Evolutionary conservation across 2,113 vertebrate genomes (phyloP).

Genomic region (Alligator mississippiensis): DNA sequence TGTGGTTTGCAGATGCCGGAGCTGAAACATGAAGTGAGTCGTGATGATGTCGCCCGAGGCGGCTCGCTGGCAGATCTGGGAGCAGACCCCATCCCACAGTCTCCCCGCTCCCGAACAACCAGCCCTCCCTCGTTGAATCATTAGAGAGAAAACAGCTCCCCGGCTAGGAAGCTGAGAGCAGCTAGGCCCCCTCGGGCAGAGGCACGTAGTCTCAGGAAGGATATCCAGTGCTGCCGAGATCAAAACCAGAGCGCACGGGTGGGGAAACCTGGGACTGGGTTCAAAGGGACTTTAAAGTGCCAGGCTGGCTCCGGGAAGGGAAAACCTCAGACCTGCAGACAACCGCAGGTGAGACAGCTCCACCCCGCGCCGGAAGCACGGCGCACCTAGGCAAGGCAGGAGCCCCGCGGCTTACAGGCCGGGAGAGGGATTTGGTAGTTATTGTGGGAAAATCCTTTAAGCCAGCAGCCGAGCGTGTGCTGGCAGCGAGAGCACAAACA

Average conservation of each 20-base stretch:
- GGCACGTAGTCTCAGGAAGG: not conserved
- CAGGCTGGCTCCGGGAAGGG: not conserved
- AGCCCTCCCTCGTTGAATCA: not conserved
- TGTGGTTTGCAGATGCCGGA: not conserved
- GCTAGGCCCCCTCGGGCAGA: not conserved
- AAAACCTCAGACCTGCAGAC: not conserved
- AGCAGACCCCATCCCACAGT: not conserved
- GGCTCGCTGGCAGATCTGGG: not conserved
- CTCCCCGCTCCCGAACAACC: not conserved
- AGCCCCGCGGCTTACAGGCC: constrained; percentile 56
- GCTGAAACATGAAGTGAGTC: not conserved
- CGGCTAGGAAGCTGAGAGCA: not conserved
- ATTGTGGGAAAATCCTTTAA: constrained; percentile 79
- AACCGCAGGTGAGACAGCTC: not conserved
- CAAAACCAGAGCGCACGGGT: fast-evolving
- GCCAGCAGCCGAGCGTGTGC: constrained; percentile 51
- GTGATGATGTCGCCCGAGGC: not conserved
- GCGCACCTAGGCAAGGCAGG: constrained; percentile 28
- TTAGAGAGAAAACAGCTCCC: not conserved
- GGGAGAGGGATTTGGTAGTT: constrained; percentile 69
- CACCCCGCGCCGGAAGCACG: fast-evolving
- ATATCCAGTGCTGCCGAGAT: not conserved
- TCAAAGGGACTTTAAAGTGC: not conserved
- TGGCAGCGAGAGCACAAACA: constrained; percentile 67
- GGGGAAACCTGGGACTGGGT: not conserved